These are phyloP conservation scores for Thomomys bottae DNA, from an alignment of 2,113 vertebrate species.

Conservation along the genomic window DNA sequence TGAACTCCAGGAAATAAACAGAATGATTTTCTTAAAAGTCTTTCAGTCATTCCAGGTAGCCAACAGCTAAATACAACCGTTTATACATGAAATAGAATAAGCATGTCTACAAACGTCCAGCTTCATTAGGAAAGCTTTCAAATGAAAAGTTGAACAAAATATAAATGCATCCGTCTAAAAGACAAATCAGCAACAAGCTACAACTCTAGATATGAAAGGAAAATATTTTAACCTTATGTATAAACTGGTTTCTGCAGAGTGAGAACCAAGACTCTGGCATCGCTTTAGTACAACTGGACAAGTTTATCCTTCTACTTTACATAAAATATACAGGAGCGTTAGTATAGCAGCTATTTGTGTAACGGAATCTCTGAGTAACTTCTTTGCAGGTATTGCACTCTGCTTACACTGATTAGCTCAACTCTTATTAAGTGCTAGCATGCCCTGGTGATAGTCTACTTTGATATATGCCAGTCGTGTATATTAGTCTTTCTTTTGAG, in stretches of 20 bases:
- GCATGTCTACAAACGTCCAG: background rate
- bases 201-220: background rate
- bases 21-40: no score
- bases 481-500: background rate
- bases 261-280: background rate
- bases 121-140: rapidly evolving
- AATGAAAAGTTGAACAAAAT: background rate
- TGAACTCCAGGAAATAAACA: no score
- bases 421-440: background rate
- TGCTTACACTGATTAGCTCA: background rate
- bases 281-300: background rate
- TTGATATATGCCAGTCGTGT: background rate
- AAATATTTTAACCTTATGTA: background rate
- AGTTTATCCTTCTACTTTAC: background rate
- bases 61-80: background rate
- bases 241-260: background rate
- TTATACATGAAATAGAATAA: background rate
- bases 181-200: background rate
- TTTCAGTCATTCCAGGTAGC: no score
- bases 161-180: background rate
- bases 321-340: no score
- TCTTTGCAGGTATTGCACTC: background rate
- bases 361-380: background rate
- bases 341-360: background rate
- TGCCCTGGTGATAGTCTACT: background rate